These are phyloP conservation scores for Melanocharis versteri DNA, from an alignment of 2,113 vertebrate species.

Conservation along the genomic window DNA sequence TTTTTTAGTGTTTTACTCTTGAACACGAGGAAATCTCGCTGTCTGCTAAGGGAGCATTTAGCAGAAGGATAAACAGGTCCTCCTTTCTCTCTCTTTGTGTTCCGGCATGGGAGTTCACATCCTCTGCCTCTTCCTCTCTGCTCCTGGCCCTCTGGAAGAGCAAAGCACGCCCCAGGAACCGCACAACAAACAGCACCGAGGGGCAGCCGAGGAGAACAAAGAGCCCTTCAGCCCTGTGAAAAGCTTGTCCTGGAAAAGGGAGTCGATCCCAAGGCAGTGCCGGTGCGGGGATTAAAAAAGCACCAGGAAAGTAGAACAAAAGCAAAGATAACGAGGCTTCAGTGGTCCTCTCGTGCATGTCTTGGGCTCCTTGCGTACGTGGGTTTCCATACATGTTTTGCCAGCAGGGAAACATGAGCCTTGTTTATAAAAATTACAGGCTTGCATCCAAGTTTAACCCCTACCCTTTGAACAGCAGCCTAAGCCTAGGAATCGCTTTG, in stretches of 20 bases:
- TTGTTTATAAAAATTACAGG: conserved; percentile 68
- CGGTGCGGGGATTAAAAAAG: conserved; percentile 31
- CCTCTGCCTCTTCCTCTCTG: conserved; percentile 55
- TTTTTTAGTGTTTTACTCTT: background rate
- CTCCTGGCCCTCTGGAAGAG: conserved; percentile 48
- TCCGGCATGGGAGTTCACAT: conserved; percentile 38
- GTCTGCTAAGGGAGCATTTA: background rate
- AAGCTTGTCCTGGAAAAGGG: conserved; percentile 57
- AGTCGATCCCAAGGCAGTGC: conserved; percentile 58
- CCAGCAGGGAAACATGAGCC: conserved; percentile 46
- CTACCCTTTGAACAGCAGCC: conserved; percentile 32
- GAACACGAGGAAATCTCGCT: background rate
- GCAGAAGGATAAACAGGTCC: background rate
- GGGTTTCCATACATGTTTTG: conserved; percentile 36
- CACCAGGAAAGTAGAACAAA: conserved; percentile 32
- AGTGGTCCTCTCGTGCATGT: background rate
- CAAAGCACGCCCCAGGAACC: conserved; percentile 47
- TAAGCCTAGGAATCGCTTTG: background rate
- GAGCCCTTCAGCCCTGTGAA: conserved; percentile 24
- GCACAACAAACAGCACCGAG: conserved; percentile 22
- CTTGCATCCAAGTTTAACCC: conserved; percentile 48
- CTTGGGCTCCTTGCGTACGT: background rate
- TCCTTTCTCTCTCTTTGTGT: conserved; percentile 28
- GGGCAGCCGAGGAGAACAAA: conserved; percentile 63
- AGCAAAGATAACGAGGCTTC: background rate